Evolutionary conservation across 1,140 invertebrate species (phyloP), one percentile per base, ranked within the genome.

Genomic region (Theocolax elegans): DNA sequence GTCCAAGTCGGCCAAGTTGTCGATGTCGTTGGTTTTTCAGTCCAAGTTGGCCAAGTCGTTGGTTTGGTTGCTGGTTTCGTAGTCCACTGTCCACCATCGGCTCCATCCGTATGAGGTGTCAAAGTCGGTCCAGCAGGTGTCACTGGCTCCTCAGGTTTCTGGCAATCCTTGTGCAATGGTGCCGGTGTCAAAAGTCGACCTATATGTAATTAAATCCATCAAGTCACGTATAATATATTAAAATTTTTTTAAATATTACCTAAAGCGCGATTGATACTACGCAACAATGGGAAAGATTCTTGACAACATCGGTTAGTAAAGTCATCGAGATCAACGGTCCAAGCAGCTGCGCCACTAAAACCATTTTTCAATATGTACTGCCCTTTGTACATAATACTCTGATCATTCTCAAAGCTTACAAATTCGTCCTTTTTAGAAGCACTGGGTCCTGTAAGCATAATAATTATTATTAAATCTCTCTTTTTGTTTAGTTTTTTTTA

Each of bases 241-340:
- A 63, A 15, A 49, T 59, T 31, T 25, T 49, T 17, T 8, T 38
- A 6, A 38, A 8, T 38, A 38, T 13, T 58, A 66, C 93, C 93
- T 40, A 95, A 83, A 0, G 88, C 92, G 10, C 90, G 86, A 74
- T 93, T 93, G 1, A 95, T 89, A 1, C 91, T 90, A 25, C 89
- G 88, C 12, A 96, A 82, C 6, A 96, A 78, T 0, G 94, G 94
- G 72, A 90, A 95, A 0, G 92, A 83, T 76, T 94, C 93, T 2
- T 82, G 82, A 75, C 94, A 96, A 79, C 94, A 95, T 0, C 87
- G 84, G 81, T 96, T 96, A 44, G 87, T 89, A 75, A 95, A 96
- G 78, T 97, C 95, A 75, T 97, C 95, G 67, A 98, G 82, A 79
- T 98, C 96, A 0, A 97, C 87, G 0, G 95, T 96, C 95, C 95